phyloP scores from a whole-genome alignment of 2,113 vertebrate genomes.

The Cheilinus undulatus region DNA sequence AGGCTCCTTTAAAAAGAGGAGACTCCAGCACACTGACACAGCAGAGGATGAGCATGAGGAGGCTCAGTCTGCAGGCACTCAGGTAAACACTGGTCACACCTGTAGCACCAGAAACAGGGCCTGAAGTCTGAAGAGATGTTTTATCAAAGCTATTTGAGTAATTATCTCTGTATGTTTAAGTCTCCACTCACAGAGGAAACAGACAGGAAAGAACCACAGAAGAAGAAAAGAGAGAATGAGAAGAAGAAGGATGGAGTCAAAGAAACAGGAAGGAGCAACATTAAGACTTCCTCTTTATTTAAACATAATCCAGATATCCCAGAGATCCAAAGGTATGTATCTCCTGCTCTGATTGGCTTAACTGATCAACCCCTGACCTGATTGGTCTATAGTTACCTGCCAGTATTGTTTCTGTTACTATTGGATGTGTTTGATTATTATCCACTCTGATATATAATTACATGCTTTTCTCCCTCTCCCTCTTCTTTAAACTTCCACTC shows the following conservation, averaged over 20 bases:
- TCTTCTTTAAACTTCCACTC: not conserved
- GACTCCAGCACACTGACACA: not conserved
- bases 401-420: not conserved
- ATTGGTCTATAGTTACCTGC: constrained; percentile 4
- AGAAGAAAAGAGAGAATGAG: constrained; percentile 42
- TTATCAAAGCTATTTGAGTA: not conserved
- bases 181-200: not conserved
- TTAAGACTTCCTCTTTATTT: constrained; percentile 78
- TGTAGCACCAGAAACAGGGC: not conserved
- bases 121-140: too few species aligned
- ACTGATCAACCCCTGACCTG: not conserved
- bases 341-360: constrained; percentile 30
- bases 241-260: not conserved
- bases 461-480: too few species aligned
- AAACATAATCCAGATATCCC: constrained; percentile 77
- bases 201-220: constrained; percentile 6
- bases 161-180: not conserved
- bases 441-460: too few species aligned
- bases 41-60: not conserved
- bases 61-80: not conserved
- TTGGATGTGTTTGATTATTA: too few species aligned
- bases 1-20: constrained; percentile 33
- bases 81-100: constrained; percentile 38
- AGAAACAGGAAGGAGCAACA: constrained; percentile 19
- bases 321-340: constrained; percentile 52